Base-by-base conservation (phyloP, 2,888 invertebrate species). In the Baronia brevicornis region DNA sequence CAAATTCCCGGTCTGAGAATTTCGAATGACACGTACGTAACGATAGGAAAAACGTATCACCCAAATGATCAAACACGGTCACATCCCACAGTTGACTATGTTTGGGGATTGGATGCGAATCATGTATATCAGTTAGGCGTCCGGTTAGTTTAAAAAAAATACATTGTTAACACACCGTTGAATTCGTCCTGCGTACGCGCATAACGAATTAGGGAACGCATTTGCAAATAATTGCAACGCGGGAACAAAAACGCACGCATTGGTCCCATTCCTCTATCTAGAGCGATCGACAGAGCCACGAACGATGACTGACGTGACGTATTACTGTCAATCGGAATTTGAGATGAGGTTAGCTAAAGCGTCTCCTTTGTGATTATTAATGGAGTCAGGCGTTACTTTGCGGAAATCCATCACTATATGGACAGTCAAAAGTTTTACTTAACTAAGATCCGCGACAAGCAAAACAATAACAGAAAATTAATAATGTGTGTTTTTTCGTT, bases 171-270 rank as follows among this genome's bases (percentile, higher is more conserved):
- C 24, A 34, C 25, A 24, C 15, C 11, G 11, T 10, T 22, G 27
- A 21, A 33, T 33, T 33, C 33, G 12, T 17, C 17, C 29, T 29
- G 35, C 29, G 29, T 29, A 20, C 29, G 29, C 19, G 25, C 15
- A n/a, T 21, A 3, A 25, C 35, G 29, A 29, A 34, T 29, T 25
- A 19, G 24, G 22, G 22, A n/a, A 18, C 24, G 14, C 21, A 35
- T 35, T 29, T 26, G 29, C 25, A 29, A 35, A 35, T 35, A 29
- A 34, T 28, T 28, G 28, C 27, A 33, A 28, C 17, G 22, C 27
- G 5, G 4, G 14, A n/a, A 25, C 21, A 35, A 35, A 35, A 34
- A 28, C 34, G 4, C 13, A 20, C n/a, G 11, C 19, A 13, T 14
- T 23, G 23, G 28, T 4, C 10, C 25, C 34, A 23, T 23, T 34